Evolutionary conservation across 2,888 invertebrate genomes (phyloP), one percentile per base, ranked within the genome.

Genomic region (Chouioia cunea): DNA sequence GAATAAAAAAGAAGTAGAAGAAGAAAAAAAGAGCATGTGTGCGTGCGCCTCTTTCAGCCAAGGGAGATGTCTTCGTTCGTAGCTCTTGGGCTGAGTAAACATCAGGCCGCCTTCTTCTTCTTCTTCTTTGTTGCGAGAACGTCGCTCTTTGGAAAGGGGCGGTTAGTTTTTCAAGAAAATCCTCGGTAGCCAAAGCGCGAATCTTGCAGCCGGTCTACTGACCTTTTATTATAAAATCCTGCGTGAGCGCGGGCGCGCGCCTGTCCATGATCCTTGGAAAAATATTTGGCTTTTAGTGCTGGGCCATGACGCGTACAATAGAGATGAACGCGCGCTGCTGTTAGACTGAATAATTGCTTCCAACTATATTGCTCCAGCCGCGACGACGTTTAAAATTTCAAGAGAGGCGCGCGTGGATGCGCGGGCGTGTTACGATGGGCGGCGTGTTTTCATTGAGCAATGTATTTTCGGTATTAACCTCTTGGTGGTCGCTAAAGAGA

Each of bases 141-240:
- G 36, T 12, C 23, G 10, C 10, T 23, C 14, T 47, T 47, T 47
- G 12, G 58, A 2, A 47, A 22, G 36, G 59, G 53, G 67, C 59
- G 60, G 16, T 46, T 58, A 16, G 50, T 58, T 65, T 36, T 65
- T 65, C 65, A 22, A 50, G 16, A 57, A 65, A 65, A 44, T 57
- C 57, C n/a, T 65, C 54, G 47, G 63, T 48, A 56, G 56, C 46
- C 16, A 14, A 36, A 43, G 43, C 44, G 46, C 22, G 27, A 44
- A 53, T 52, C 44, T 22, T 6, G 10, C 27, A 16, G n/a, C 43
- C 4, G 44, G 22, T 14, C n/a, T 18, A 50, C 50, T 50, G 57
- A 58, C 64, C 64, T 63, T 53, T 63, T n/a, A 44, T 50, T 44
- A 15, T 2, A 4, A n/a, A n/a, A 27, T 16, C n/a, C 20, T 22